Evolutionary conservation across 2,888 invertebrate genomes (phyloP).

Genomic region (Torymus texanus): DNA sequence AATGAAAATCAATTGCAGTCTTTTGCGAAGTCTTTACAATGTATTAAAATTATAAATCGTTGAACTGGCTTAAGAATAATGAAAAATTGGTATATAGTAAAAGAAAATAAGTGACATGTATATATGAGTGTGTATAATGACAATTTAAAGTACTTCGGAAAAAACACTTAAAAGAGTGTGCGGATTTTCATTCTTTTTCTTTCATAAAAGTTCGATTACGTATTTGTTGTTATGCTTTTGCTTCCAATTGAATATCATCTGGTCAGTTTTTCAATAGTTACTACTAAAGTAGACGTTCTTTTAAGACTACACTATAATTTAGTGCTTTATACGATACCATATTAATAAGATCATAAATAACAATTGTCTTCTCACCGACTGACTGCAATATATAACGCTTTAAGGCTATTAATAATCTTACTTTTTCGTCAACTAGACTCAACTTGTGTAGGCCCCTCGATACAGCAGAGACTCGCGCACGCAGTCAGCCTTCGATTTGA

Average conservation of each 20-base stretch:
- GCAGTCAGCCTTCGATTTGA: slow-evolving; percentile 35
- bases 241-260: slow-evolving; percentile 45
- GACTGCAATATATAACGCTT: slow-evolving; percentile 55
- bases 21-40: slow-evolving; percentile 53
- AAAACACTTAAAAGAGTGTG: slow-evolving; percentile 36
- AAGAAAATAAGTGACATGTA: slow-evolving; percentile 9
- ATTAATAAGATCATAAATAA: slow-evolving; percentile 57
- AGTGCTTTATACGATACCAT: slow-evolving; percentile 54
- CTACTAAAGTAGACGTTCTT: slow-evolving; percentile 49
- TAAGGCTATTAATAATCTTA: slow-evolving; percentile 55
- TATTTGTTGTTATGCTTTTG: slow-evolving; percentile 30
- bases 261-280: slow-evolving; percentile 46
- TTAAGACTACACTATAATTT: slow-evolving; percentile 54
- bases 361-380: slow-evolving; percentile 52
- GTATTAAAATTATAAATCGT: slow-evolving; percentile 48
- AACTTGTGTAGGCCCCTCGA: slow-evolving; percentile 29
- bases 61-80: slow-evolving; percentile 34
- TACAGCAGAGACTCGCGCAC: slow-evolving; percentile 36
- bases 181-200: slow-evolving; percentile 25
- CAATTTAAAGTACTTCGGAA: slow-evolving; percentile 31
- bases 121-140: slow-evolving; percentile 13
- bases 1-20: slow-evolving; percentile 52
- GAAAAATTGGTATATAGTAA: slow-evolving; percentile 17
- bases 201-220: slow-evolving; percentile 42
- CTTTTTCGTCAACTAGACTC: slow-evolving; percentile 36